Evolutionary conservation across 2,113 vertebrate genomes (phyloP).

Genomic region (Ctenodactylus gundi): DNA sequence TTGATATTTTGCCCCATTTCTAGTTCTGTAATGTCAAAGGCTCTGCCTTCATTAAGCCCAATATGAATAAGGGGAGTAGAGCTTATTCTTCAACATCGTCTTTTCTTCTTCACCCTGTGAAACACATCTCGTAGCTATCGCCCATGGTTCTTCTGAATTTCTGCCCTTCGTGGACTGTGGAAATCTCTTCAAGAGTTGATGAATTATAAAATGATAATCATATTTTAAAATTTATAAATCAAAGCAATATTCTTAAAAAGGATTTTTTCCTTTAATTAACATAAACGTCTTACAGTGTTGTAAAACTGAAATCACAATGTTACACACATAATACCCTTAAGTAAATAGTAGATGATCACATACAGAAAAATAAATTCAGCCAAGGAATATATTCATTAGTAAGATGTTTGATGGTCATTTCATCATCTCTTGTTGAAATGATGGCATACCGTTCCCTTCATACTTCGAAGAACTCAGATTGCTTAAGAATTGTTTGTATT

Average conservation of each 20-base stretch:
- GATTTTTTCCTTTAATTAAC: background rate
- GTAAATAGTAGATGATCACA: slow-evolving; percentile 21
- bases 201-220: slow-evolving; percentile 11
- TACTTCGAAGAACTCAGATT: slow-evolving; percentile 34
- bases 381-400: slow-evolving; percentile 27
- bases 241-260: background rate
- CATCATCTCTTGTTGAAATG: slow-evolving; percentile 50
- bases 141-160: background rate
- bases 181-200: background rate
- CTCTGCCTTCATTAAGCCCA: background rate
- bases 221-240: slow-evolving; percentile 19
- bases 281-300: background rate
- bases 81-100: background rate
- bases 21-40: background rate
- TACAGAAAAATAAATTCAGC: slow-evolving; percentile 25
- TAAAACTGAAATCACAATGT: slow-evolving; percentile 46
- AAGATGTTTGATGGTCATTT: slow-evolving; percentile 48
- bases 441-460: background rate
- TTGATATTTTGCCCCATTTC: background rate
- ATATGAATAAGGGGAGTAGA: background rate
- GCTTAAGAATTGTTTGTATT: slow-evolving; percentile 59
- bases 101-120: background rate
- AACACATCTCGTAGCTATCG: background rate
- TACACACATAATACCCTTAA: background rate
- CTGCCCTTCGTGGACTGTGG: slow-evolving; percentile 2